Base-by-base conservation (phyloP, 2,113 vertebrate species). In the Anseranas semipalmata region DNA sequence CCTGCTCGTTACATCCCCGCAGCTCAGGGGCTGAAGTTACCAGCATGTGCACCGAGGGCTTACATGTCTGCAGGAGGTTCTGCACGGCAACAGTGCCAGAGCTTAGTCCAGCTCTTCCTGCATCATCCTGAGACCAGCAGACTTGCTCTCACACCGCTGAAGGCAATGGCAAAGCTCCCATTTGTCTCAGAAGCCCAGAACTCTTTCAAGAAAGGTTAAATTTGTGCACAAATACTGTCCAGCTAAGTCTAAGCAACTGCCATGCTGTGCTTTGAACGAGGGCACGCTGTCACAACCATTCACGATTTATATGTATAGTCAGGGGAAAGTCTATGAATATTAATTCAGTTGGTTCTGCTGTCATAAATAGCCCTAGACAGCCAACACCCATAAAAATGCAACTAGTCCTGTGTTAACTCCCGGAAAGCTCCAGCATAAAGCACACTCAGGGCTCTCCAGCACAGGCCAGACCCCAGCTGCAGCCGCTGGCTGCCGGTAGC, bases 381-480 rank as follows among this genome's bases (percentile, higher is more conserved):
- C n/a, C 77, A 90, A 15, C 22, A 50, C 25, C 55, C 76, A 45
- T 32, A 39, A 74, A 85, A 78, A 41, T 1, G 53, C 92, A 50
- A 67, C 27, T 1, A 35, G 28, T 0, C 16, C 22, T 3, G 30
- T 4, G 35, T 68, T 56, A 72, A 48, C 77, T 46, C 76, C 28
- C 75, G 70, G 35, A 55, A 71, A 67, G 32, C 18, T 37, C 46
- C 83, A 74, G 72, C 37, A 3, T 2, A 33, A 39, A 13, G 3
- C 63, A 3, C 21, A 41, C 16, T 83, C 30, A 2, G 4, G 15
- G 46, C 7, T 2, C 24, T 4, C 21, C 55, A 35, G 37, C 19
- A 10, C 0, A 0, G 77, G 28, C 21, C 37, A 58, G 28, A 7
- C 14, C 46, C 65, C 19, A 1, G 56, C 2, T 4, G 25, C n/a